Conservation (phyloP, 2,888 invertebrate genomes). For the Gastrophysa polygoni region DNA sequence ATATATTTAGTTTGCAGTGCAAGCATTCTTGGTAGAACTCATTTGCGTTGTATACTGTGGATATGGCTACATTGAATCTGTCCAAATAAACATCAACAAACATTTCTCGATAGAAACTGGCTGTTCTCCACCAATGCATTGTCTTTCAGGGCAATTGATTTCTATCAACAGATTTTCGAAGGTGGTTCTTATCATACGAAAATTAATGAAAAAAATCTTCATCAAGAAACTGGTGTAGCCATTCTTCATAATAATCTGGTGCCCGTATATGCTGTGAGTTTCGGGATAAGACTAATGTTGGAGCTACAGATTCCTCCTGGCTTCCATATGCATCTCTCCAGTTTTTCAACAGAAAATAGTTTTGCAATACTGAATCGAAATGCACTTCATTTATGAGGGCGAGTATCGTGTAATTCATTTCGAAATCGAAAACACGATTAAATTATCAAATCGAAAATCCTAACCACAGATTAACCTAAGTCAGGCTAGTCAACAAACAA, state of each 20-base stretch:
- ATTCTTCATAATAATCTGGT: constrained; percentile 13
- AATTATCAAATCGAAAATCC: background rate
- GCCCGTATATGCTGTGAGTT: constrained; percentile 3
- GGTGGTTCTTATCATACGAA: constrained; percentile 13
- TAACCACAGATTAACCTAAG: background rate
- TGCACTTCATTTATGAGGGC: constrained; percentile 3
- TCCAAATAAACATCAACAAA: constrained; percentile 23
- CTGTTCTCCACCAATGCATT: constrained; percentile 6
- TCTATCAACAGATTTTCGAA: constrained; percentile 3
- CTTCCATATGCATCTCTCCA: background rate
- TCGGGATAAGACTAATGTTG: background rate
- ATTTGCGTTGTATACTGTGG: constrained; percentile 16
- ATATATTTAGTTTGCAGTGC: constrained; percentile 14
- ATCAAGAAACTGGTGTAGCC: constrained; percentile 15
- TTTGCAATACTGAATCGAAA: background rate
- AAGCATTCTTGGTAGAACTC: constrained; percentile 11
- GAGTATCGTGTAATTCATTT: constrained; percentile 1
- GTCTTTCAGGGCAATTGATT: constrained; percentile 3
- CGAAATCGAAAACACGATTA: background rate
- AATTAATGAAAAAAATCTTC: constrained; percentile 15
- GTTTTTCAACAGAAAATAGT: background rate
- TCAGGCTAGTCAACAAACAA: background rate
- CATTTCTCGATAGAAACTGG: constrained; percentile 13
- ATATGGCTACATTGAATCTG: constrained; percentile 22
- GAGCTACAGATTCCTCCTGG: background rate